Evolutionary conservation across 2,797 vertebrate species (phyloP).

Genomic region (Mormyrus proboscirostris): DNA sequence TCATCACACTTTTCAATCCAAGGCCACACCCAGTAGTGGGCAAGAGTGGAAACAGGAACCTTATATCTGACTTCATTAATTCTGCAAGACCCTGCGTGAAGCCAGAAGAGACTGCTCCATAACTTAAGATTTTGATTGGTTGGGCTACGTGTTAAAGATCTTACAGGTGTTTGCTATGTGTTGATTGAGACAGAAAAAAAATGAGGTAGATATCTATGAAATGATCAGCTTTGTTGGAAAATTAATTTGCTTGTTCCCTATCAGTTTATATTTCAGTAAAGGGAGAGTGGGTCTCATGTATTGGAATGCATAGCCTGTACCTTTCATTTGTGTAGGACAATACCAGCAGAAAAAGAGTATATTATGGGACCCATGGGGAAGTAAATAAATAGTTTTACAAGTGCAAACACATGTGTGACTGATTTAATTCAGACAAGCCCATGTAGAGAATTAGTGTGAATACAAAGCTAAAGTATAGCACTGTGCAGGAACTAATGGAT

Average conservation of each 20-base stretch:
- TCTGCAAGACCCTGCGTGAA: neutral
- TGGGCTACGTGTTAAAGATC: neutral
- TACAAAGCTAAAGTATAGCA: neutral
- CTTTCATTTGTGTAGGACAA: neutral
- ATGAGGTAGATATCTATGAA: neutral
- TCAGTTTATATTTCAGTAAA: neutral
- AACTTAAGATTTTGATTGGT: neutral
- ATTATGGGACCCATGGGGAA: neutral
- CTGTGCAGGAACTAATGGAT: neutral
- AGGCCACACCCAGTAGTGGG: neutral
- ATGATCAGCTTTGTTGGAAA: neutral
- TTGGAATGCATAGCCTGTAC: neutral
- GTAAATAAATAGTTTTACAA: neutral
- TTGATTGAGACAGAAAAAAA: neutral
- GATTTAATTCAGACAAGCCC: conserved; percentile 1
- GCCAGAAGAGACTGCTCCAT: neutral
- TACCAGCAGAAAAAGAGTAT: neutral
- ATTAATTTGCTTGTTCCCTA: neutral
- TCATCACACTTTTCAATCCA: neutral
- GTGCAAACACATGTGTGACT: neutral
- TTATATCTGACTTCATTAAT: neutral
- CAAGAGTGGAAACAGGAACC: neutral
- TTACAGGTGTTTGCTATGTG: neutral
- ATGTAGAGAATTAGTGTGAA: neutral
- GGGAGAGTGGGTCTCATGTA: neutral